These are phyloP conservation scores for Caenorhabditis brenneri DNA, from an alignment of 1,140 invertebrate species.

Conservation along the genomic window DNA sequence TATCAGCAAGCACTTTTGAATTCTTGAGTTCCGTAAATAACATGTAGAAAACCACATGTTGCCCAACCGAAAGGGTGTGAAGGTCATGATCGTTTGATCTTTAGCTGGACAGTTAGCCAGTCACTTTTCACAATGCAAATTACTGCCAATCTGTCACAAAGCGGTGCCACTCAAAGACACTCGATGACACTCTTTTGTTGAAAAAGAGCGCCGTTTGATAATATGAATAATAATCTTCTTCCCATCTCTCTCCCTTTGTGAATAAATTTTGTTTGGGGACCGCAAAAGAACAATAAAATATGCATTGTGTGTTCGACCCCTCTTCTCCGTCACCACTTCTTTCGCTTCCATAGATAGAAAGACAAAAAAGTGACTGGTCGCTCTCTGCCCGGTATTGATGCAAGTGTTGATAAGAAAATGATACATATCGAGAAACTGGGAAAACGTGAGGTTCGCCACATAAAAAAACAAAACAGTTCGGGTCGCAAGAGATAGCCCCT, in stretches of 20 bases:
- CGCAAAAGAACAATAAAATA: conserved; percentile 1
- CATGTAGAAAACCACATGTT: neutral
- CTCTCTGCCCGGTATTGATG: neutral
- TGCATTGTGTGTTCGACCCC: conserved; percentile 15
- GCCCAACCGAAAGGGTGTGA: too few species aligned
- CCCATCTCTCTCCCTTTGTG: neutral
- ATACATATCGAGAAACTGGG: neutral
- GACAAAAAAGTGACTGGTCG: conserved; percentile 28
- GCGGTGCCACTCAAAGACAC: neutral
- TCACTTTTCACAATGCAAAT: neutral
- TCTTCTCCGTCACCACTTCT: neutral
- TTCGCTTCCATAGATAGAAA: neutral
- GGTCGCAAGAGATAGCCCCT: neutral
- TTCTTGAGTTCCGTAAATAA: neutral
- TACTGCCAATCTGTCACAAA: neutral
- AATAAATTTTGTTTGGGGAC: conserved; percentile 10
- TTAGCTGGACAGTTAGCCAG: neutral
- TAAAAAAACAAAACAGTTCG: conserved; percentile 6
- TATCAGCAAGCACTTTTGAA: neutral
- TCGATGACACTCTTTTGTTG: neutral
- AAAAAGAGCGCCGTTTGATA: neutral
- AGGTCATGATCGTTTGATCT: neutral
- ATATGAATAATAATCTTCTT: neutral
- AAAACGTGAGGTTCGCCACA: conserved; percentile 23
- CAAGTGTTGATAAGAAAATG: conserved; percentile 10